A percentile compares a stretch with the other conserved stretches of the same genome.
phyloP scores from a whole-genome alignment of 2,888 invertebrate genomes.

The Chalcis sispes region DNA sequence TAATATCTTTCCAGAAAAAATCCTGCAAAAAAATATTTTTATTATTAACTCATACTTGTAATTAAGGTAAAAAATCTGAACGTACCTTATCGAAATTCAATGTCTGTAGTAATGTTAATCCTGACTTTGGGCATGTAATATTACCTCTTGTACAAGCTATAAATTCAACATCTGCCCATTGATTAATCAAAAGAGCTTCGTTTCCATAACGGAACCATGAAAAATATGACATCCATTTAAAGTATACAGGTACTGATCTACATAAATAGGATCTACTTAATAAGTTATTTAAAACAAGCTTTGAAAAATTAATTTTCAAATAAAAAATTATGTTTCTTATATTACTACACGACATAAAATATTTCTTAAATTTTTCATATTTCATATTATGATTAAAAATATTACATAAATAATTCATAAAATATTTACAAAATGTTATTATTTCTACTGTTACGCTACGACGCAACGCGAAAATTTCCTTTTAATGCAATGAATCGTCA shows the following conservation, averaged over 20 bases:
- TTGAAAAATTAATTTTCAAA: too few relatives aligned
- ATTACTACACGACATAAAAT: too few relatives aligned
- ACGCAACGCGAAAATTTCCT: too few relatives aligned
- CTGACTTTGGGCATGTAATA: slow-evolving; percentile 87
- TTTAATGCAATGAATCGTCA: too few relatives aligned
- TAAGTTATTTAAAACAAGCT: too few relatives aligned
- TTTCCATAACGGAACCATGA: slow-evolving; percentile 96
- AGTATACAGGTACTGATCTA: slow-evolving; percentile 90
- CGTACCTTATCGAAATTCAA: slow-evolving; percentile 80
- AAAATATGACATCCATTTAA: slow-evolving; percentile 90
- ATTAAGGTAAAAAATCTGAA: slow-evolving; percentile 1
- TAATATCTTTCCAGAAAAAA: slow-evolving; percentile 83
- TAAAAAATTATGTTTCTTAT: too few relatives aligned
- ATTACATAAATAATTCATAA: too few relatives aligned
- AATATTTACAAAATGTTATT: too few relatives aligned
- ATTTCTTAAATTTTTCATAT: too few relatives aligned
- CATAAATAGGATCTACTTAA: too few relatives aligned
- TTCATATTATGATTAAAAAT: too few relatives aligned
- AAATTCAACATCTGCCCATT: slow-evolving; percentile 88
- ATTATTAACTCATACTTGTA: slow-evolving; percentile 1
- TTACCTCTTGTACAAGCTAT: slow-evolving; percentile 87
- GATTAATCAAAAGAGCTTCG: slow-evolving; percentile 91
- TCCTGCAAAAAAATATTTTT: slow-evolving; percentile 74
- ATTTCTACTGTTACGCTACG: too few relatives aligned
- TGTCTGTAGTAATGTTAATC: slow-evolving; percentile 86